phyloP scores from a whole-genome alignment of 2,888 invertebrate genomes.

The Scaptomyza flava region DNA sequence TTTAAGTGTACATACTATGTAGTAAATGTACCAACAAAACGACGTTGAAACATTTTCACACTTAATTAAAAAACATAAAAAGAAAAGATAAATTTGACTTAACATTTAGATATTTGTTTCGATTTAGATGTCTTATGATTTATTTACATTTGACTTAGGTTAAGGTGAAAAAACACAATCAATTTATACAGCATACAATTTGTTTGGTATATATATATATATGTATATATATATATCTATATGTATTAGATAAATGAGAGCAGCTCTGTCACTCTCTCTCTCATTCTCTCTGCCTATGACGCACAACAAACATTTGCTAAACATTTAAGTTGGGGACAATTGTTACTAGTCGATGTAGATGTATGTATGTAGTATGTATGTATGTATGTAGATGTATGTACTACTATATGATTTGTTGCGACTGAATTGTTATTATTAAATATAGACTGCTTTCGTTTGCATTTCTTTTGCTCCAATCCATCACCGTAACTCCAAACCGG shows the following conservation, averaged over 20 bases:
- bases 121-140: slow-evolving; percentile 34
- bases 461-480: slow-evolving; percentile 42
- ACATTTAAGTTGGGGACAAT: slow-evolving; percentile 25
- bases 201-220: slow-evolving; percentile 28
- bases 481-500: slow-evolving; percentile 44
- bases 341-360: slow-evolving; percentile 44
- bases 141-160: slow-evolving; percentile 72
- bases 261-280: slow-evolving; percentile 15
- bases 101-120: slow-evolving; percentile 23
- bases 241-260: slow-evolving; percentile 14
- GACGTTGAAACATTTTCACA: slow-evolving; percentile 32
- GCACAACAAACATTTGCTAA: slow-evolving; percentile 59
- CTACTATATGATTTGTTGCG: slow-evolving; percentile 27
- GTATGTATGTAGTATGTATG: not conserved
- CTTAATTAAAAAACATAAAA: slow-evolving; percentile 34
- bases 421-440: slow-evolving; percentile 3
- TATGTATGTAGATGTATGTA: slow-evolving; percentile 2
- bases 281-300: slow-evolving; percentile 37
- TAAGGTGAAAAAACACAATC: slow-evolving; percentile 38
- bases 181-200: slow-evolving; percentile 50
- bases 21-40: slow-evolving; percentile 33
- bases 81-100: slow-evolving; percentile 28
- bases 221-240: slow-evolving; percentile 22
- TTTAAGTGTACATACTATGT: slow-evolving; percentile 4
- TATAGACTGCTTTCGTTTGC: slow-evolving; percentile 1